Evolutionary conservation across 2,888 invertebrate genomes (phyloP).

Genomic region (Rhagonycha fulva): DNA sequence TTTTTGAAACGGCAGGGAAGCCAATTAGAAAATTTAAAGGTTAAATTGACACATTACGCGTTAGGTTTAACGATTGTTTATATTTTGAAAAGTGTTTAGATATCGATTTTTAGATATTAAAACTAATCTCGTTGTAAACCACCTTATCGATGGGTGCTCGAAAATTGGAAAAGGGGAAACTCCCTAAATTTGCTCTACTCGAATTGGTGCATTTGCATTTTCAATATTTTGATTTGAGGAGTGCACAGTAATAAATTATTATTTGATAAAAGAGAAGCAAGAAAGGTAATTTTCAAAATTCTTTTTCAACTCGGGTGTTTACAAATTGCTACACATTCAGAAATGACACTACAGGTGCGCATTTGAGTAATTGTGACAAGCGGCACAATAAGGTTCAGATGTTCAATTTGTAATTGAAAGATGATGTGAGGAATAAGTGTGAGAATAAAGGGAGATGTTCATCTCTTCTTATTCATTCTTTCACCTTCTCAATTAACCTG

Average conservation of each 20-base stretch:
- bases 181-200: neutral
- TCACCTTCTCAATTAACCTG: neutral
- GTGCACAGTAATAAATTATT: neutral
- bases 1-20: neutral
- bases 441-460: no score
- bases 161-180: neutral
- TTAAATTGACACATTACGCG: constrained; percentile 7
- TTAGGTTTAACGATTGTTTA: constrained; percentile 6
- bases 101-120: neutral
- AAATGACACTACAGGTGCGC: neutral
- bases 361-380: neutral
- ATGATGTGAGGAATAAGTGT: neutral
- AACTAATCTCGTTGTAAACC: neutral
- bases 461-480: neutral
- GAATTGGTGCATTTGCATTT: neutral
- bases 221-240: neutral
- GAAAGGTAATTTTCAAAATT: neutral
- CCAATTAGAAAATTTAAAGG: constrained; percentile 1
- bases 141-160: neutral
- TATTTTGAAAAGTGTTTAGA: constrained; percentile 2
- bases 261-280: neutral
- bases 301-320: neutral
- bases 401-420: neutral
- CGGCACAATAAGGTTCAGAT: neutral
- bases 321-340: neutral